Evolutionary conservation across 2,888 invertebrate genomes (phyloP).

Genomic region (Dicyrtoma fusca): DNA sequence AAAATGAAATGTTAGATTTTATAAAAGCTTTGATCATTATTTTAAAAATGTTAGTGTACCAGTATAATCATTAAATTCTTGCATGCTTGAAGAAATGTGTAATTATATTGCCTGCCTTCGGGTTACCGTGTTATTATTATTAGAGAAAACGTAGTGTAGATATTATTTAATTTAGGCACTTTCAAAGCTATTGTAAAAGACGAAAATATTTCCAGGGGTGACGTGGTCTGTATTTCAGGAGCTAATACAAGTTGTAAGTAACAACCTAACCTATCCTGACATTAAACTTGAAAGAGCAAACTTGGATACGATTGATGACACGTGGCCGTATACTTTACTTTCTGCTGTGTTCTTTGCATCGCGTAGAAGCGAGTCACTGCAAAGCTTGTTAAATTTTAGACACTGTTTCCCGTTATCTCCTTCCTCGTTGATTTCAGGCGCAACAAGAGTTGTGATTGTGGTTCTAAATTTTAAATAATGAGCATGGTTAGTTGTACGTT

Average conservation of each 20-base stretch:
- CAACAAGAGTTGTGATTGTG: constrained; percentile 51
- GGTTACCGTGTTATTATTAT: too few species aligned
- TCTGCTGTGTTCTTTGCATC: constrained; percentile 53
- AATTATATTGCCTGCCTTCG: not conserved
- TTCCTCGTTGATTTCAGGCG: constrained; percentile 49
- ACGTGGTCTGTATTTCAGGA: not conserved
- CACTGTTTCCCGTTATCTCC: constrained; percentile 42
- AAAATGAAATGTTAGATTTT: too few species aligned
- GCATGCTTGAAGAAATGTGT: too few species aligned
- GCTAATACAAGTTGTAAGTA: not conserved
- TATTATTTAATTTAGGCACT: not conserved
- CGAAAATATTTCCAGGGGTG: not conserved
- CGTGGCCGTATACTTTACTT: constrained; percentile 53
- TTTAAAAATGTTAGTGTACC: not conserved
- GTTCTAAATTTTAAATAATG: constrained; percentile 36
- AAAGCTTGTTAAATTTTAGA: constrained; percentile 49
- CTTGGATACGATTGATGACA: constrained; percentile 49
- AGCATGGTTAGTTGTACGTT: constrained; percentile 9
- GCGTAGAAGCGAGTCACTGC: constrained; percentile 50
- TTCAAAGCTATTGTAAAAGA: not conserved
- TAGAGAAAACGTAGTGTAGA: not conserved
- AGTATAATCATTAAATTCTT: too few species aligned
- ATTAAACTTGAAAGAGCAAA: constrained; percentile 45
- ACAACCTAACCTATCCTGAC: constrained; percentile 16
- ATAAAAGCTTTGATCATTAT: too few species aligned